phyloP scores from a whole-genome alignment of 2,888 invertebrate species.

The Fabriciana adippe region DNA sequence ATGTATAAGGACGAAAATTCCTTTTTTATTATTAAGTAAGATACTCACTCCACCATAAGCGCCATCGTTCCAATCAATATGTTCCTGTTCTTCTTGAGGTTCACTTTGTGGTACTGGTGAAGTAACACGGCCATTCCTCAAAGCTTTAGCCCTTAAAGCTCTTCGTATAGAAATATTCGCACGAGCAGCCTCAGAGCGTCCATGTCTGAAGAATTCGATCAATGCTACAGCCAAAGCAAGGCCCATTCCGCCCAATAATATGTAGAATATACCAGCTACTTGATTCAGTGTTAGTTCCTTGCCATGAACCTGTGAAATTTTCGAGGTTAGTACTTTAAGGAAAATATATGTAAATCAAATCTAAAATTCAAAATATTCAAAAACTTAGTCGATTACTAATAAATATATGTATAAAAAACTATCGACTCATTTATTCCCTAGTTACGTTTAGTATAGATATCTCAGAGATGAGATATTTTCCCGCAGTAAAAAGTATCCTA shows the following conservation, averaged over 20 bases:
- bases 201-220: slow-evolving; percentile 96
- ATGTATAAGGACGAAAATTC: too few relatives aligned
- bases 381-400: too few relatives aligned
- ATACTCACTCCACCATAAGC: slow-evolving; percentile 65
- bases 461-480: too few relatives aligned
- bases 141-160: slow-evolving; percentile 92
- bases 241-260: slow-evolving; percentile 95
- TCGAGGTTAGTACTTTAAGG: too few relatives aligned
- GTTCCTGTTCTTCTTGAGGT: slow-evolving; percentile 60
- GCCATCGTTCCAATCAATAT: slow-evolving; percentile 70
- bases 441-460: too few relatives aligned
- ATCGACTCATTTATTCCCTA: too few relatives aligned
- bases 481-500: too few relatives aligned
- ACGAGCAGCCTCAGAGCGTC: slow-evolving; percentile 88
- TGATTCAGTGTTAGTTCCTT: slow-evolving; percentile 95
- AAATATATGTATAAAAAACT: too few relatives aligned
- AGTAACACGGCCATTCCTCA: slow-evolving; percentile 83
- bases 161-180: slow-evolving; percentile 91
- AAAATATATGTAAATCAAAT: too few relatives aligned
- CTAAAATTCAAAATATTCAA: too few relatives aligned
- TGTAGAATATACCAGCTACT: slow-evolving; percentile 99
- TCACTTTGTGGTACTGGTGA: slow-evolving; percentile 48
- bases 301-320: slow-evolving; percentile 54
- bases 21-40: not conserved
- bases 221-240: slow-evolving; percentile 95